Base-by-base conservation (phyloP, 1,140 invertebrate genomes). In the Hyles euphorbiae region DNA sequence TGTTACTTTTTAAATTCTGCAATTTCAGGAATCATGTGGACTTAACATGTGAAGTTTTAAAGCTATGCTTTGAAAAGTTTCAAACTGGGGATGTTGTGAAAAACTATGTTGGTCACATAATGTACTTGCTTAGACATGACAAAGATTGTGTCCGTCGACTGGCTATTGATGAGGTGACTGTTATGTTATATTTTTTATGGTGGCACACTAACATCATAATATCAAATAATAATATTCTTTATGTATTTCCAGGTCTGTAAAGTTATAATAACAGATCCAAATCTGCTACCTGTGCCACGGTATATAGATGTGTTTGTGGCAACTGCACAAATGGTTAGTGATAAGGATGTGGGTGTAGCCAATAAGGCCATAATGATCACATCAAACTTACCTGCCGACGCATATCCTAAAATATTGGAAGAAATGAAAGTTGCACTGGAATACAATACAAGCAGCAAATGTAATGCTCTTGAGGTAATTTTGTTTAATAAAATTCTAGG, bases 401-500 rank as follows among this genome's bases (percentile, higher is more conserved):
- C 88, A 61, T 90, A 89, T 66, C 73, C 76, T 22, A 83, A 88
- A 66, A 66, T 92, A 9, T 68, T 91, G 22, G 76, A 90, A 5
- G 85, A 87, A 67, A 76, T 93, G 63, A 82, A 90, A 65, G 77
- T 89, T 46, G 81, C 90, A 3, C 83, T 92, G 67, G 71, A 85
- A 34, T 70, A 72, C 64, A 83, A 80, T 60, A 91, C 82, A 74
- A 92, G 92, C 74, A 87, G 90, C 52, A 86, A 91, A 67, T 91
- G 92, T 70, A 90, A 93, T 80, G 86, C 92, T 40, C 93, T 90
- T 89, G 92, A 93, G 89, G 93, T 93, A 85, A 74, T 65, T 50
- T 53, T 34, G 40, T 32, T 32, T 46, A 46, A 8, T 58, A 52
- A 9, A 45, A 34, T 57, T 60, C 53, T 58, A 36, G 63, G 44